These are phyloP conservation scores for Apamea monoglypha DNA, from an alignment of 2,888 invertebrate genomes.

Conservation along the genomic window DNA sequence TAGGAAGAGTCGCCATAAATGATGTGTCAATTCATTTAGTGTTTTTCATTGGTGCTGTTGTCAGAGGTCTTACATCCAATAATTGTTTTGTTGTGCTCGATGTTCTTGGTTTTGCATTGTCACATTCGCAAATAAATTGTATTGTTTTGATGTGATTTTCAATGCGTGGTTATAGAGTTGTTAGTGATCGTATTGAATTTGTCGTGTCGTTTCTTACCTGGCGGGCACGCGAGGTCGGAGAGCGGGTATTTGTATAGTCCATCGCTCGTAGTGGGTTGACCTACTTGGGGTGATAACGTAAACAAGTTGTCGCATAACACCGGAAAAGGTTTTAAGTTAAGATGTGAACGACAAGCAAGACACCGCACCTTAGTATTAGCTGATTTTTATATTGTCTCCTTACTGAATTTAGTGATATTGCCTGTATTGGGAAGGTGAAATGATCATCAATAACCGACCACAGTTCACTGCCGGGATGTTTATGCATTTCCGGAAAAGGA, in stretches of 20 bases:
- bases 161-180: conserved; percentile 67
- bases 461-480: conserved; percentile 12
- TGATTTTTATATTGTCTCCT: conserved; percentile 12
- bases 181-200: conserved; percentile 69
- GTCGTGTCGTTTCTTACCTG: conserved; percentile 66
- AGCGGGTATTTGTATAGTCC: conserved; percentile 66
- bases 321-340: conserved; percentile 53
- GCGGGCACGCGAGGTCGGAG: conserved; percentile 75
- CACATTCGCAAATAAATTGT: conserved; percentile 53
- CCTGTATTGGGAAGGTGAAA: conserved; percentile 9
- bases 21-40: conserved; percentile 74
- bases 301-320: conserved; percentile 58
- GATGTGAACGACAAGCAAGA: conserved; percentile 34
- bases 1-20: conserved; percentile 70
- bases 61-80: conserved; percentile 60
- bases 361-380: conserved; percentile 24
- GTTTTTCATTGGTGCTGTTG: conserved; percentile 71
- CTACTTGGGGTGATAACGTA: conserved; percentile 63
- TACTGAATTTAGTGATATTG: not conserved
- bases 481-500: conserved; percentile 17
- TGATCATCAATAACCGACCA: conserved; percentile 2
- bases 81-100: conserved; percentile 69
- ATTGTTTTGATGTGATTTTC: conserved; percentile 43
- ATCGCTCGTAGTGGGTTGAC: conserved; percentile 71
- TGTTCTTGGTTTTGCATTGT: conserved; percentile 55